Conservation (phyloP, 1,140 invertebrate species). For the Drosophila pseudoananassae region DNA sequence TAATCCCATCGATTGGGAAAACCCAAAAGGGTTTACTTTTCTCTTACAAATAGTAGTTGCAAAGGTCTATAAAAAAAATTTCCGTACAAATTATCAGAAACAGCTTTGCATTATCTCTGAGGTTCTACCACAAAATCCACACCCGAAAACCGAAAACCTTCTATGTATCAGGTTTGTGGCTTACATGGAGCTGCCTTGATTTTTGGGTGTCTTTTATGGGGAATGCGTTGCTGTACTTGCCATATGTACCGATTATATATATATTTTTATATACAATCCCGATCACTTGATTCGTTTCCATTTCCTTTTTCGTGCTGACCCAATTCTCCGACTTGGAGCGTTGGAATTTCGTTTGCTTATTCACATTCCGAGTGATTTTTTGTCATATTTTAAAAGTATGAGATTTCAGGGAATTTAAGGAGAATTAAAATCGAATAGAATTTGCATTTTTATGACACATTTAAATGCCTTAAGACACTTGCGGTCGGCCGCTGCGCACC, state of each 20-base stretch:
- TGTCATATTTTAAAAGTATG: conserved; percentile 20
- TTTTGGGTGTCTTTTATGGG: conserved; percentile 18
- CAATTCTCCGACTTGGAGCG: conserved; percentile 48
- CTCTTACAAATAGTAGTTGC: too few relatives aligned
- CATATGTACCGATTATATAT: conserved; percentile 6
- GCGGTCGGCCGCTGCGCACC: conserved; percentile 1
- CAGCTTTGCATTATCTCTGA: not conserved
- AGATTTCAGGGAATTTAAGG: not conserved
- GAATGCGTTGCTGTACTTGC: conserved; percentile 2
- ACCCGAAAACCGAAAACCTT: not conserved
- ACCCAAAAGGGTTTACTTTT: too few relatives aligned
- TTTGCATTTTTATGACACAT: conserved; percentile 30
- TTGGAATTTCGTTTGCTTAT: conserved; percentile 44
- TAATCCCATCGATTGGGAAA: conserved; percentile 8
- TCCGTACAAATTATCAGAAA: not conserved
- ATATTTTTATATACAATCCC: conserved; percentile 34
- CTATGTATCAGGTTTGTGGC: conserved; percentile 5
- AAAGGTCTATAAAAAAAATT: not conserved
- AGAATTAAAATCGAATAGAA: conserved; percentile 31
- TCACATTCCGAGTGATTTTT: conserved; percentile 33
- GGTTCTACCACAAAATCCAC: conserved; percentile 8
- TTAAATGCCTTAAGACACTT: conserved; percentile 20
- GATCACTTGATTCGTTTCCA: conserved; percentile 56
- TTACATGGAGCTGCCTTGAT: conserved; percentile 18
- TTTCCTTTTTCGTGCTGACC: conserved; percentile 73